Base-by-base conservation (phyloP, 2,888 invertebrate genomes). In the Paralinhomoeus sp. region DNA sequence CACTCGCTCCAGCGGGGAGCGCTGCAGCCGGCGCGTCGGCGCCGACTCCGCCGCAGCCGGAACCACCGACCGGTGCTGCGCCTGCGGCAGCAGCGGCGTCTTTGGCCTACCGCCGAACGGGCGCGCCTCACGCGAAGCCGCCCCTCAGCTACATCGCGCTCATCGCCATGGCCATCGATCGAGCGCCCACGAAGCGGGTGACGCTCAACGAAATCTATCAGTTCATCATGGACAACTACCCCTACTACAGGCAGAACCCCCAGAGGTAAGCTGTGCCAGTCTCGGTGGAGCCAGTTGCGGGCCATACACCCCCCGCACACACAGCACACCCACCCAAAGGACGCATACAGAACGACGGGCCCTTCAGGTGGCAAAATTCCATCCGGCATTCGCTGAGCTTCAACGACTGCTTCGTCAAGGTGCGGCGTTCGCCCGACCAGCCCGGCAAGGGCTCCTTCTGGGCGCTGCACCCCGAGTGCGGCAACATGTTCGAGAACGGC, bases 401-500 rank as follows among this genome's bases (percentile, higher is more conserved):
- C 71, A 97, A 97, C 71, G 93, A 97, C 64, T 97, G 97, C 66
- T 97, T 97, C 66, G 85, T 97, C 45, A 97, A 97, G 68, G 87
- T 91, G 50, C 84, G 87, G n/a, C 74, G 79, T 21, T 85, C 87
- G 2, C 87, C 87, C 1, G 93, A 93, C 67, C 85, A 91, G 65
- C 93, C 97, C 0, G 97, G 97, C 1, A 97, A 97, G 61, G 93
- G 97, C 1, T 84, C 83, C 9, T 97, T 93, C 67, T 97, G 97
- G 97, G 84, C 91, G 23, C 72, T 97, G 48, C 93, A 97, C 60
- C 50, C 89, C 0, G 87, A 91, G 56, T 87, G 89, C 49, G 91
- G 91, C 1, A 93, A 97, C 65, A 97, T 97, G 93, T 97, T 97
- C 63, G 93, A 97, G 65, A 97, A 97, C 63, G 97, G 93, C 2